Evolutionary conservation across 2,113 vertebrate species (phyloP).

Genomic region (Poeciliopsis retropinna): DNA sequence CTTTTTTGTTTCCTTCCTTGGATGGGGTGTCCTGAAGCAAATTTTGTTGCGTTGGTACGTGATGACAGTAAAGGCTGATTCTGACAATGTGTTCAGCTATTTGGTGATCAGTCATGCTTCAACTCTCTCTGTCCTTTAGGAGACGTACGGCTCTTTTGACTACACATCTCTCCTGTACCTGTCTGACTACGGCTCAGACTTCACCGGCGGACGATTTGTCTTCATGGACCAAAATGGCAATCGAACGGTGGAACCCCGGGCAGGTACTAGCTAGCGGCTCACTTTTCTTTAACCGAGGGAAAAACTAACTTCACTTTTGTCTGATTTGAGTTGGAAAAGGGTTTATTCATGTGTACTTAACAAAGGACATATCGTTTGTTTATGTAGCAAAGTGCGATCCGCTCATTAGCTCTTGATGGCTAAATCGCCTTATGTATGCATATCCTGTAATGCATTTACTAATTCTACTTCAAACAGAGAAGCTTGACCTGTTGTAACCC

Average conservation of each 20-base stretch:
- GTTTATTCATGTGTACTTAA: not conserved
- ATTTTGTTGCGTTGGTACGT: too few relatives aligned
- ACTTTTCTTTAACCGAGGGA: not conserved
- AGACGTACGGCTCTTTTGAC: slow-evolving; percentile 96
- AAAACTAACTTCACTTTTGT: not conserved
- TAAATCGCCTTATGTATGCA: not conserved
- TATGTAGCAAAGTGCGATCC: not conserved
- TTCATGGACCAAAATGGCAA: slow-evolving; percentile 90
- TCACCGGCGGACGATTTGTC: slow-evolving; percentile 90
- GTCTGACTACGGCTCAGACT: slow-evolving; percentile 90
- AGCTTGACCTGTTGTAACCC: slow-evolving; percentile 2
- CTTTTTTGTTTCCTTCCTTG: too few relatives aligned
- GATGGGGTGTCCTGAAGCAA: too few relatives aligned
- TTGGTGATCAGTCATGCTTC: not conserved
- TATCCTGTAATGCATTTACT: not conserved
- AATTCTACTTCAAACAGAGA: not conserved
- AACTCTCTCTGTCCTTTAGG: slow-evolving; percentile 71
- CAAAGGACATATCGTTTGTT: not conserved
- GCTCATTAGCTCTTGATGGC: not conserved
- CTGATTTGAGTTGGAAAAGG: not conserved
- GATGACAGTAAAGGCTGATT: not conserved
- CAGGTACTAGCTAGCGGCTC: slow-evolving; percentile 75
- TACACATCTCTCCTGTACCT: slow-evolving; percentile 95
- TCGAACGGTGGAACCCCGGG: slow-evolving; percentile 89
- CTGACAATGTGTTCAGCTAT: not conserved